Base-by-base conservation (phyloP, 1,140 invertebrate genomes). In the Cyclina sinensis region DNA sequence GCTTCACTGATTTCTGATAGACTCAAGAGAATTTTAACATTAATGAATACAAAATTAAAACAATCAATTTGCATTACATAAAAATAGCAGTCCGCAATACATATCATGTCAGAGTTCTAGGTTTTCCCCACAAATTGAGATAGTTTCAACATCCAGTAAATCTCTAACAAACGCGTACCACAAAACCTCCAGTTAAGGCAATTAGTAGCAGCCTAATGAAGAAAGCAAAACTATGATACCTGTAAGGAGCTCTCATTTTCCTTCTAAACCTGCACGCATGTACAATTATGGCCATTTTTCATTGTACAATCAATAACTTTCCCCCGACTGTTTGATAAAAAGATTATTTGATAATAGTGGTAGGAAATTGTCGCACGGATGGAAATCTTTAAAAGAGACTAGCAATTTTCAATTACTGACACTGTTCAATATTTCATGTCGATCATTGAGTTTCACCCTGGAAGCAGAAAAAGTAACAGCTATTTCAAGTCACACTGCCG, bases 301-400 rank as follows among this genome's bases (percentile, higher is more conserved):
- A 24, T 62, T n/a, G 57, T 4, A 62, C 57, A 62, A 74, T 74
- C 70, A 74, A 74, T 74, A 74, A 48, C 48, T 74, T 74, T 43
- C 70, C 70, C 39, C 32, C n/a, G n/a, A n/a, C n/a, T 37, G 39
- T 0, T 48, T 43, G 39, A 74, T 74, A 74, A 43, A 74, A 74
- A 74, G 70, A 74, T 74, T 43, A 46, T 74, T 27, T 74, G 70
- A 74, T 74, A 74, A 74, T 24, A 37, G 39, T 18, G 24, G 48
- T 21, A 74, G 70, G 70, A 74, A 74, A 74, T 74, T 43, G 37
- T 74, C 48, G 70, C 70, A 74, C 48, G 70, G 39, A 24, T 43
- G 39, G 37, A 74, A 74, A 74, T 74, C 35, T 35, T 43, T 74
- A 46, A 74, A 39, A 12, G 39, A 46, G 70, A 74, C 4, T 18